Percentiles rank a stretch among this genome's conserved stretches.
Evolutionary conservation across 2,113 vertebrate species (phyloP).

Genomic region (Todiramphus chloris): DNA sequence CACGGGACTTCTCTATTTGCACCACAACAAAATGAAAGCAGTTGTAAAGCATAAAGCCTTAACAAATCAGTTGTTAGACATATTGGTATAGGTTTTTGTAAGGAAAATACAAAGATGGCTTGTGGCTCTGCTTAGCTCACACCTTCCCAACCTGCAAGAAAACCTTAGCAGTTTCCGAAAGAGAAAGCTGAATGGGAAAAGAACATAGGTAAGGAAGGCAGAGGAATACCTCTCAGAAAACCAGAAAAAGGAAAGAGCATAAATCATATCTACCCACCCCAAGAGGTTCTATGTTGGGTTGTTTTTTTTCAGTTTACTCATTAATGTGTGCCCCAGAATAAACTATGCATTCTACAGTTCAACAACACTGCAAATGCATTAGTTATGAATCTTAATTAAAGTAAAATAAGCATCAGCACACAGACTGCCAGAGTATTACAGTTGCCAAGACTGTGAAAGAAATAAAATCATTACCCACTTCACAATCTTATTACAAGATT

Average conservation of each 20-base stretch:
- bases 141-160: not conserved
- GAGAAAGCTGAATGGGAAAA: not conserved
- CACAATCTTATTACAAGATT: conserved; percentile 27
- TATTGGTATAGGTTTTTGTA: rapidly evolving
- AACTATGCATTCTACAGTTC: not conserved
- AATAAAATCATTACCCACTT: conserved; percentile 3
- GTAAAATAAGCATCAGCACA: not conserved
- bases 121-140: not conserved
- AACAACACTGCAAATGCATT: not conserved
- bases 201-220: not conserved
- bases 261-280: not conserved
- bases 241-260: not conserved
- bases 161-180: not conserved
- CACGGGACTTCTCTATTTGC: not conserved
- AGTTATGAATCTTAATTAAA: not conserved
- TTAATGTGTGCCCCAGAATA: not conserved
- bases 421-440: not conserved
- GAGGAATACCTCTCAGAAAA: not conserved
- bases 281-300: not conserved
- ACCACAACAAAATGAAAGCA: not conserved
- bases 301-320: not conserved
- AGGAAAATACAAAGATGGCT: not conserved
- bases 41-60: not conserved
- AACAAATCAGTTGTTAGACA: not conserved
- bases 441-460: not conserved